A percentile compares a stretch with the other conserved stretches of the same genome.
Evolutionary conservation across 2,113 vertebrate genomes (phyloP).

Genomic region (Forbesichthys agassizii): DNA sequence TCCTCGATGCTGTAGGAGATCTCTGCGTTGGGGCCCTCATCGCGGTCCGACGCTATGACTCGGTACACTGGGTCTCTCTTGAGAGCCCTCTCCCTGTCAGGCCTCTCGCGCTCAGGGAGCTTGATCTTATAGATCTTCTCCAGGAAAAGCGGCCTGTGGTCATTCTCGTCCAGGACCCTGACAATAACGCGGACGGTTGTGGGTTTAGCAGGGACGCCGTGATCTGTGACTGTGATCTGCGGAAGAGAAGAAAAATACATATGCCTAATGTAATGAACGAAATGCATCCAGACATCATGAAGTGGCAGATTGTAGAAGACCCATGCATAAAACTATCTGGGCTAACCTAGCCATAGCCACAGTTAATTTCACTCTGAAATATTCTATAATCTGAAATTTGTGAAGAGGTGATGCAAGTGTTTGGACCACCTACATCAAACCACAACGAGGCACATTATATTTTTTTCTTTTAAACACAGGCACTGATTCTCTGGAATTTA

Average conservation of each 20-base stretch:
- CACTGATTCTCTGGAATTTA: no score
- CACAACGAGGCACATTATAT: no score
- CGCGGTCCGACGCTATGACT: slow-evolving; percentile 90
- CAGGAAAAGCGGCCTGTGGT: slow-evolving; percentile 92
- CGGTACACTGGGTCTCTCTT: slow-evolving; percentile 90
- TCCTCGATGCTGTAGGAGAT: slow-evolving; percentile 98
- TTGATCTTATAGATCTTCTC: slow-evolving; percentile 97
- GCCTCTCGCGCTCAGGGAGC: slow-evolving; percentile 88
- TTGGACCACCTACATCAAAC: no score
- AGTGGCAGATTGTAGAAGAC: no score
- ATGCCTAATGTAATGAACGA: slow-evolving; percentile 3
- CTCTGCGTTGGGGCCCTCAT: slow-evolving; percentile 91
- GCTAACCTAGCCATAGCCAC: no score
- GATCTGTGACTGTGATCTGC: slow-evolving; percentile 91
- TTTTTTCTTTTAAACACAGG: no score
- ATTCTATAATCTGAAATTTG: no score
- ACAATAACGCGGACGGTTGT: slow-evolving; percentile 89
- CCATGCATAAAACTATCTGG: no score
- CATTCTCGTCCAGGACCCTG: slow-evolving; percentile 94
- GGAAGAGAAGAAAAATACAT: background rate
- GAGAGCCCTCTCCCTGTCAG: slow-evolving; percentile 78
- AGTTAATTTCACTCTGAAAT: no score
- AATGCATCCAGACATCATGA: background rate
- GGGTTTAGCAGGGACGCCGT: slow-evolving; percentile 83
- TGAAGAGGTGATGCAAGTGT: no score